Evolutionary conservation across 2,113 vertebrate genomes (phyloP).

Genomic region (Nyctereutes procyonoides): DNA sequence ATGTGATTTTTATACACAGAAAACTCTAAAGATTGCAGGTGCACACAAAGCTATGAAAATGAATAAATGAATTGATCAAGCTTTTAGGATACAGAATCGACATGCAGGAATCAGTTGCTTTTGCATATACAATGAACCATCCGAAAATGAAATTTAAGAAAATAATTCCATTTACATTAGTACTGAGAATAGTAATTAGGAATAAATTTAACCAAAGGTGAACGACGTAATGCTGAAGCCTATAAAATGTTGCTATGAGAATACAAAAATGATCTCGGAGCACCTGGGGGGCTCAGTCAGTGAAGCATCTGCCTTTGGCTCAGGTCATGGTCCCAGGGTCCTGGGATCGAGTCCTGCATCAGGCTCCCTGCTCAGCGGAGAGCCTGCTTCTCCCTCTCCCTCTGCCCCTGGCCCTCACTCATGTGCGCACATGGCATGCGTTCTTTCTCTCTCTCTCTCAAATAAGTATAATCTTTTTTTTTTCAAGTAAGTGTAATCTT

Average conservation of each 20-base stretch:
- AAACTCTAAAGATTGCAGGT: not conserved
- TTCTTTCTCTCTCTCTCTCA: not conserved
- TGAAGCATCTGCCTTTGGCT: not conserved
- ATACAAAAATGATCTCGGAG: not conserved
- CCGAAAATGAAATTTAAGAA: not conserved
- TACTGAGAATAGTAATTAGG: not conserved
- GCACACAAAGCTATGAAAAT: rapidly evolving
- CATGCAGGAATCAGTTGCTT: not conserved
- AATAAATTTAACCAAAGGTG: not conserved
- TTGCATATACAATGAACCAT: not conserved
- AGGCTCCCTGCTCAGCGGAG: not conserved
- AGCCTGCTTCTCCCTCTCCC: not conserved
- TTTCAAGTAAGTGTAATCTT: not conserved
- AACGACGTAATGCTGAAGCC: not conserved
- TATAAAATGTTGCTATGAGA: not conserved
- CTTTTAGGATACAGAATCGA: not conserved
- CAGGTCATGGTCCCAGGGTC: not conserved
- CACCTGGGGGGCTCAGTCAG: not conserved
- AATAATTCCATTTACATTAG: not conserved
- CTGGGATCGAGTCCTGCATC: rapidly evolving
- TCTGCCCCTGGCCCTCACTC: not conserved
- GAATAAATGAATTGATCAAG: not conserved
- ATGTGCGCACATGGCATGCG: not conserved
- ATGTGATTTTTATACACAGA: not conserved
- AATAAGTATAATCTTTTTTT: not conserved